A percentile compares a stretch with the other conserved stretches of the same genome.
Evolutionary conservation across 1,140 invertebrate species (phyloP).

Genomic region (Micrasema minimum): DNA sequence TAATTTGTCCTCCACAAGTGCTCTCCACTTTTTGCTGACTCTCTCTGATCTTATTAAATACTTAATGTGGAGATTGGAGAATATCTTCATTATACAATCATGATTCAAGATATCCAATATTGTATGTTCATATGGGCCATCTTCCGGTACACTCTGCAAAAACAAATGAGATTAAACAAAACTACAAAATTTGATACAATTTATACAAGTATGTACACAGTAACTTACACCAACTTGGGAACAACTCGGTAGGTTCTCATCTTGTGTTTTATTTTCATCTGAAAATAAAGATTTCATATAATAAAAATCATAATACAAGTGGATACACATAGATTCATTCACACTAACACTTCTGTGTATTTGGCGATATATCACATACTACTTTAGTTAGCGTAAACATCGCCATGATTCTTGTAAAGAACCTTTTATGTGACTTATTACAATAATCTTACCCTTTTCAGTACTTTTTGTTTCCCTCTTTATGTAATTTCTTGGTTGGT

Average conservation of each 20-base stretch:
- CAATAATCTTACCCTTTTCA: constrained; percentile 4
- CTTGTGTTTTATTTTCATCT: constrained; percentile 1
- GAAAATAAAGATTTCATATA: constrained; percentile 3
- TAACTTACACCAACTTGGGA: background rate
- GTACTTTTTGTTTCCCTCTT: constrained; percentile 12
- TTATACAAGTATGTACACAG: too few species aligned
- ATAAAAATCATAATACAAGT: background rate
- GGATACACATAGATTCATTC: background rate
- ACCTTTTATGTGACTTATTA: too few species aligned
- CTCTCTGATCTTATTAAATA: constrained; percentile 47
- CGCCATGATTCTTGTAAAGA: too few species aligned
- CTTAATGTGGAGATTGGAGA: constrained; percentile 41
- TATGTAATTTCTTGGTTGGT: constrained; percentile 36
- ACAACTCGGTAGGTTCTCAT: constrained; percentile 1
- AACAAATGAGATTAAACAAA: background rate
- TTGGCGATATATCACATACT: too few species aligned
- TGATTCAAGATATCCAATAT: constrained; percentile 47
- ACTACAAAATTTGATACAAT: too few species aligned
- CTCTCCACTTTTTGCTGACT: constrained; percentile 47
- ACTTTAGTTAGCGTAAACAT: too few species aligned
- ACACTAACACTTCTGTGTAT: too few species aligned
- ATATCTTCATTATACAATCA: constrained; percentile 48
- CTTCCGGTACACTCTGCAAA: constrained; percentile 24
- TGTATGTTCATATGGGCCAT: constrained; percentile 16
- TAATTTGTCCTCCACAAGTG: constrained; percentile 35